phyloP scores from a whole-genome alignment of 2,113 vertebrate species.

The Ceyx margarethae region DNA sequence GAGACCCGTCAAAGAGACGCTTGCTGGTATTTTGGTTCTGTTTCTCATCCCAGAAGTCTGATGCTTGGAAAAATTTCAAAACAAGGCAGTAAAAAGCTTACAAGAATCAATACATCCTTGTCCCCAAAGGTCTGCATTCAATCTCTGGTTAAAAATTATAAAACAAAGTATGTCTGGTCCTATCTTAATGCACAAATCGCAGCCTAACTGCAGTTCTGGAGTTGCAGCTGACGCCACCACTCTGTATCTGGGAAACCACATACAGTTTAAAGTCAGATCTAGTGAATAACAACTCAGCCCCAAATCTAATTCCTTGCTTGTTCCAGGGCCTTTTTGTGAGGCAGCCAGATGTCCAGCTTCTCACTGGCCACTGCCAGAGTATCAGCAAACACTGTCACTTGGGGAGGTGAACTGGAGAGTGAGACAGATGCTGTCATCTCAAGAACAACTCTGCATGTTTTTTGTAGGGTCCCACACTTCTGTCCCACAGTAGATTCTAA shows the following conservation, averaged over 20 bases:
- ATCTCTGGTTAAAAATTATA: slow-evolving; percentile 3
- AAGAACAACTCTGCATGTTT: neutral
- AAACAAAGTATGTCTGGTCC: neutral
- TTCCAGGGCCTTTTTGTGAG: neutral
- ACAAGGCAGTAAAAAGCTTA: neutral
- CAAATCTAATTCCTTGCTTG: neutral
- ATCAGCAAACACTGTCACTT: neutral
- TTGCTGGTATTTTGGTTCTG: neutral
- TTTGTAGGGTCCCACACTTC: neutral
- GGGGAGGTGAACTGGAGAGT: neutral
- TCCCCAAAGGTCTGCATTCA: neutral
- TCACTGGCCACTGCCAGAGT: neutral
- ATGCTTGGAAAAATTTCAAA: slow-evolving; percentile 30
- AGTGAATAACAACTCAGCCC: neutral
- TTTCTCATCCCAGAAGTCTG: neutral
- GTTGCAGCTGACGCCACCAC: neutral
- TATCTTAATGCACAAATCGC: slow-evolving; percentile 5
- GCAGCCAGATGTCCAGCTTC: neutral
- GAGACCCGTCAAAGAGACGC: neutral
- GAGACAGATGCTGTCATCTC: neutral
- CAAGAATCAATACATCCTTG: slow-evolving; percentile 29
- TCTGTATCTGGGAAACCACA: neutral
- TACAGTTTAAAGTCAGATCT: neutral
- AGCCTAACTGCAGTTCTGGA: neutral
- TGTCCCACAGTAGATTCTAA: neutral